Base-by-base conservation (phyloP, 2,888 invertebrate species). In the Callinectes sapidus region DNA sequence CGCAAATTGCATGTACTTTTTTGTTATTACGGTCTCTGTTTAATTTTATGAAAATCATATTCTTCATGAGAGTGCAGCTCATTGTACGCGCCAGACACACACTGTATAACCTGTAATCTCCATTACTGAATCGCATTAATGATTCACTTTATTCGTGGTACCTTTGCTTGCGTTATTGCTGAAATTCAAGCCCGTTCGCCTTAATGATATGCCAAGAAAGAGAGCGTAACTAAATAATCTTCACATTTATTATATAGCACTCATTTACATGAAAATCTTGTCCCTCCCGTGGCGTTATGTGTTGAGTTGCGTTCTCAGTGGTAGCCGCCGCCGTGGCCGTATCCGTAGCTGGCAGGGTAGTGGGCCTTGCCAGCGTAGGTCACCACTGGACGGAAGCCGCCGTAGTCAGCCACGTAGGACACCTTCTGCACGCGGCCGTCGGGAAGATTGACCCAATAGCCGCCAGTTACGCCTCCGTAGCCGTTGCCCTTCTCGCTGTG, bases 381-480 rank as follows among this genome's bases (percentile, higher is more conserved):
- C 48, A 87, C 87, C 13, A 87, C 87, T 39, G 87, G 87, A 28
- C 42, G 87, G 87, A 42, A 87, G 28, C 87, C 87, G 54, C 87
- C 42, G 54, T 42, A 48, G 87, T 87, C 87, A 42, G 87, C 87
- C 54, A 48, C 3, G 87, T 87, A 87, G 28, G 87, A 87, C 87
- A 87, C 87, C 28, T n/a, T 87, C 87, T 87, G 87, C 48, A 87
- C 87, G n/a, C 87, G 87, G 48, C 87, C 87, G 87, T 87, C 87
- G 54, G 87, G 87, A 87, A 87, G 87, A 54, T 87, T 87, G n/a
- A 87, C 87, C 87, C 87, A 87, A 54, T 87, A 87, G n/a, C 87
- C 87, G 42, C 87, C 87, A 54, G 54, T 42, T 14, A 87, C 87
- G 48, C 42, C 54, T 42, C 87, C 87, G 87, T 87, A 10, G 42